phyloP scores from a whole-genome alignment of 92 coral and sea anemone genomes.

The Palythoa heliodiscus region DNA sequence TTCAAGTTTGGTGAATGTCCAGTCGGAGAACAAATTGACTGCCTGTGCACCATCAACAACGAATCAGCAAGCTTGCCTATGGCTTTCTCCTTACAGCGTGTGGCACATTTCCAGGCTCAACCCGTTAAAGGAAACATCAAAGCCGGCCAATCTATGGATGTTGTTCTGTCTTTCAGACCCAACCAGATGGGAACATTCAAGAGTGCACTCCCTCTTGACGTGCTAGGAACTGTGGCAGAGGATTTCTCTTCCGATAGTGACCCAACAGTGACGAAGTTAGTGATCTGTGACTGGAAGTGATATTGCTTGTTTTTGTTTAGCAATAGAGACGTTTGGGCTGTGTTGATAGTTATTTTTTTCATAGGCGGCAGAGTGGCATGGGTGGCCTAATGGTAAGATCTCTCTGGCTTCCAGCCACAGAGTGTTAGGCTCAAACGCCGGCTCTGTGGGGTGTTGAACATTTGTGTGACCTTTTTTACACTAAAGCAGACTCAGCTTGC shows the following conservation, averaged over 20 bases:
- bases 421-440: too few species aligned
- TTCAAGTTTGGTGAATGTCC: constrained; percentile 91
- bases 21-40: constrained; percentile 82
- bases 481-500: too few species aligned
- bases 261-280: constrained; percentile 68
- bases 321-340: too few species aligned
- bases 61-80: constrained; percentile 85
- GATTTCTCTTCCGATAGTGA: constrained; percentile 69
- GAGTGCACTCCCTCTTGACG: constrained; percentile 68
- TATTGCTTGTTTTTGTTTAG: too few species aligned
- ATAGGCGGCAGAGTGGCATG: too few species aligned
- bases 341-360: too few species aligned
- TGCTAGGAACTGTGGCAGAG: constrained; percentile 72
- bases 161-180: constrained; percentile 82
- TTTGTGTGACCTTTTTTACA: too few species aligned
- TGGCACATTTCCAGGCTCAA: constrained; percentile 90
- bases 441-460: too few species aligned
- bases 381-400: too few species aligned
- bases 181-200: constrained; percentile 94
- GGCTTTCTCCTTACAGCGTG: constrained; percentile 72
- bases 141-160: constrained; percentile 83
- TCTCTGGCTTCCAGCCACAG: too few species aligned
- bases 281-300: not conserved
- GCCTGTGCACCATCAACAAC: constrained; percentile 87
- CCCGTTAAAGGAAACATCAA: constrained; percentile 71